Evolutionary conservation across 2,888 invertebrate genomes (phyloP).

Genomic region (Leptura quadrifasciata): DNA sequence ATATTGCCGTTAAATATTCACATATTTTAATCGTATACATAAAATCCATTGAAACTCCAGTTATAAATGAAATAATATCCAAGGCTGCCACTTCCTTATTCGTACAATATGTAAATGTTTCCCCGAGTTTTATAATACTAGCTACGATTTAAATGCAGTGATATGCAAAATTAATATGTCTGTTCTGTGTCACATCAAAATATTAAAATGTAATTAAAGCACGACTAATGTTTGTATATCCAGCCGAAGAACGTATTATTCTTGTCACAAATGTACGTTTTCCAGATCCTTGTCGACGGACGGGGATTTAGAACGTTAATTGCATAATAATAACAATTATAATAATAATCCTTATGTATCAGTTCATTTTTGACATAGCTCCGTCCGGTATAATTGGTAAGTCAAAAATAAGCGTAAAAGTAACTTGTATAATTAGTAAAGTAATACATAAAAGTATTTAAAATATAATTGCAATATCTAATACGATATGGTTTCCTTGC

Average conservation of each 20-base stretch:
- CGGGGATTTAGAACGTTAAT: background rate
- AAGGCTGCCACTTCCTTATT: conserved; percentile 12
- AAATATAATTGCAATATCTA: background rate
- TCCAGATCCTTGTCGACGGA: conserved; percentile 13
- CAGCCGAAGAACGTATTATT: conserved; percentile 7
- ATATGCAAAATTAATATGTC: conserved; percentile 35
- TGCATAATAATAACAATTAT: too few relatives aligned
- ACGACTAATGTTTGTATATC: conserved; percentile 20
- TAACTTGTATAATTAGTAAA: too few relatives aligned
- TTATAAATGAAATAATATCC: background rate
- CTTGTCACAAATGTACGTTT: conserved; percentile 22
- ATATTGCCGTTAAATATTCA: background rate
- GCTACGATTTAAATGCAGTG: conserved; percentile 25
- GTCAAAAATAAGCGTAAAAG: too few relatives aligned
- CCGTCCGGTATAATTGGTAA: too few relatives aligned
- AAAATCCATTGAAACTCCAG: conserved; percentile 2
- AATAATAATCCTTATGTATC: too few relatives aligned
- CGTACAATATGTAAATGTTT: conserved; percentile 22
- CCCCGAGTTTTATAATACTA: conserved; percentile 15
- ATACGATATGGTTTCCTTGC: background rate
- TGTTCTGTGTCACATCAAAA: conserved; percentile 36
- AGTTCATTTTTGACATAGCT: too few relatives aligned
- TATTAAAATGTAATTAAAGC: conserved; percentile 37
- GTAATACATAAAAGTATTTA: too few relatives aligned
- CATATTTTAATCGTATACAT: conserved; percentile 2